Conservation (phyloP, 2,113 vertebrate species). For the Charadrius vociferus region DNA sequence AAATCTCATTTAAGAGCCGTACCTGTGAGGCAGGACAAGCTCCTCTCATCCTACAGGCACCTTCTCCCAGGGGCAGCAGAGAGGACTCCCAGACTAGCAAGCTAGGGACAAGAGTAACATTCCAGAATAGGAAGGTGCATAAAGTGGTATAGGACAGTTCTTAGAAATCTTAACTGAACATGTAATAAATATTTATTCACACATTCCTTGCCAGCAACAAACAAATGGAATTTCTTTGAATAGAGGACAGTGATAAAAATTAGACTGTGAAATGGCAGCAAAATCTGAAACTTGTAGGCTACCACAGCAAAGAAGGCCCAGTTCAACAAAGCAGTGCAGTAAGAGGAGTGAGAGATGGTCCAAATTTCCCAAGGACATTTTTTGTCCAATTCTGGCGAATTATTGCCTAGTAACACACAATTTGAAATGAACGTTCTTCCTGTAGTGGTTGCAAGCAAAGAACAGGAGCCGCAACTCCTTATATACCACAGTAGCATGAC, state of each 20-base stretch:
- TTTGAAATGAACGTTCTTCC: background rate
- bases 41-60: background rate
- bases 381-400: background rate
- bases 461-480: background rate
- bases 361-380: background rate
- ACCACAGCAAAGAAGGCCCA: background rate
- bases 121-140: background rate
- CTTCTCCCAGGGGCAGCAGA: background rate
- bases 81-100: background rate
- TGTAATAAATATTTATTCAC: background rate
- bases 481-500: rapidly evolving
- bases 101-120: background rate
- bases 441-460: background rate
- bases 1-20: background rate
- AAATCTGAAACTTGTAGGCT: background rate
- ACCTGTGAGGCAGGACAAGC: background rate
- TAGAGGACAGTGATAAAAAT: background rate
- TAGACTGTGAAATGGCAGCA: background rate
- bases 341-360: background rate
- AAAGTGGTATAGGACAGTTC: background rate
- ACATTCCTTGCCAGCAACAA: background rate
- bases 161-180: background rate
- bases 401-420: background rate
- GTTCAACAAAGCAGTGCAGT: background rate
- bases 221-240: background rate